phyloP scores from a whole-genome alignment of 2,797 vertebrate genomes.

The Myiotriccus ornatus region DNA sequence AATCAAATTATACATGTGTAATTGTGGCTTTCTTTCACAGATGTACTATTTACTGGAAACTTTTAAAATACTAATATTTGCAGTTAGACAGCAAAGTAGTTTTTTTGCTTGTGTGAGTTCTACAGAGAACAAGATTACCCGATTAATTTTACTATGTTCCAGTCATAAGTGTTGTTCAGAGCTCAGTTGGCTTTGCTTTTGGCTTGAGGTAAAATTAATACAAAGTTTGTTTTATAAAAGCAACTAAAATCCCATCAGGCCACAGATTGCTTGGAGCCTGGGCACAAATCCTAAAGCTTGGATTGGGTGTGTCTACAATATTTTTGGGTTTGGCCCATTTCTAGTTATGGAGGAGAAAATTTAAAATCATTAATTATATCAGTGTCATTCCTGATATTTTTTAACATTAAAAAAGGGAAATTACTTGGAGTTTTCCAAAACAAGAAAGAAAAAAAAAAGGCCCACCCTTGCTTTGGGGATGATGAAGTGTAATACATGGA shows the following conservation, averaged over 20 bases:
- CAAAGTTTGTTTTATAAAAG: slow-evolving; percentile 50
- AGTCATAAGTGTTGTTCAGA: not conserved
- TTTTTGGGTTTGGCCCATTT: slow-evolving; percentile 20
- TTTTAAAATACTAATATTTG: not conserved
- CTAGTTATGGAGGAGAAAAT: slow-evolving; percentile 30
- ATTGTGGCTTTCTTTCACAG: not conserved
- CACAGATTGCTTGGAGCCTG: not conserved
- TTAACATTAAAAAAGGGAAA: slow-evolving; percentile 20
- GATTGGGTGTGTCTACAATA: slow-evolving; percentile 49
- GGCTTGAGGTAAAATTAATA: slow-evolving; percentile 25
- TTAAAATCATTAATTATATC: not conserved
- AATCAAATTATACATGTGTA: not conserved
- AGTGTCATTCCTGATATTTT: slow-evolving; percentile 12
- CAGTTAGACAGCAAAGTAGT: not conserved
- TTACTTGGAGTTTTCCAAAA: slow-evolving; percentile 20
- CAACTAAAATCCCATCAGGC: slow-evolving; percentile 50
- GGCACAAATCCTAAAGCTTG: slow-evolving; percentile 43
- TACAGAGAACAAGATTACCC: not conserved
- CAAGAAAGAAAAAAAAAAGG: slow-evolving; percentile 14
- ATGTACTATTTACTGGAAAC: not conserved
- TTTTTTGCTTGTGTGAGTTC: not conserved
- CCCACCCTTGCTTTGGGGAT: slow-evolving; percentile 51
- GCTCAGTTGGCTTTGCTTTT: slow-evolving; percentile 27
- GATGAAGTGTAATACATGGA: not conserved
- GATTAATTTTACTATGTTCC: not conserved